Conservation (phyloP, 53 echinoderm and acorn worm species). For the Henricia sp. region DNA sequence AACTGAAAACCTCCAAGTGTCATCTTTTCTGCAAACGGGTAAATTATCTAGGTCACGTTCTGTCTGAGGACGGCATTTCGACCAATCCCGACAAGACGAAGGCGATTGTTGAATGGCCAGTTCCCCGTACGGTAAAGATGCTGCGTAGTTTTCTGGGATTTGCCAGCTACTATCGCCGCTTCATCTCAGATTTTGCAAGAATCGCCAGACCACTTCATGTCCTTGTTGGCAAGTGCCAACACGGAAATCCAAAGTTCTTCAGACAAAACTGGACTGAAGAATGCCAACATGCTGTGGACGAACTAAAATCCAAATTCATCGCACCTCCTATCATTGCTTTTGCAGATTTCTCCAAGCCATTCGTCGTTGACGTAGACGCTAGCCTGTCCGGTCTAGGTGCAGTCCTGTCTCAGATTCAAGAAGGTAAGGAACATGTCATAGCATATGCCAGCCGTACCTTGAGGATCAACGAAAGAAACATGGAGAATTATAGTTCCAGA, state of each 20-base stretch:
- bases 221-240: too few relatives aligned
- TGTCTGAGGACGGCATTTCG: constrained; percentile 1
- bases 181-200: too few relatives aligned
- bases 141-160: too few relatives aligned
- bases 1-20: neutral
- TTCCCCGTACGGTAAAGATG: too few relatives aligned
- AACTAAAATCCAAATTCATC: constrained; percentile 26
- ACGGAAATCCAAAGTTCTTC: too few relatives aligned
- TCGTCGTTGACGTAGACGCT: constrained; percentile 63
- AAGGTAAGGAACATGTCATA: constrained; percentile 2
- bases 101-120: too few relatives aligned
- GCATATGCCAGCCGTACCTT: constrained; percentile 34
- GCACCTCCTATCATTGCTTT: constrained; percentile 38
- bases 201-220: too few relatives aligned
- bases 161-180: too few relatives aligned
- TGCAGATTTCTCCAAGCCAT: constrained; percentile 47
- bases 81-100: constrained; percentile 2
- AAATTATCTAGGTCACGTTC: neutral
- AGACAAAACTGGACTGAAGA: too few relatives aligned
- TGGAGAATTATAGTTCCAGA: constrained; percentile 65
- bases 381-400: constrained; percentile 29
- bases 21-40: neutral
- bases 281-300: constrained; percentile 5
- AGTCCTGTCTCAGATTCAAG: constrained; percentile 1
- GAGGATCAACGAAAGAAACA: constrained; percentile 19